Conservation (phyloP, 2,888 invertebrate genomes). For the Noctua fimbriata region DNA sequence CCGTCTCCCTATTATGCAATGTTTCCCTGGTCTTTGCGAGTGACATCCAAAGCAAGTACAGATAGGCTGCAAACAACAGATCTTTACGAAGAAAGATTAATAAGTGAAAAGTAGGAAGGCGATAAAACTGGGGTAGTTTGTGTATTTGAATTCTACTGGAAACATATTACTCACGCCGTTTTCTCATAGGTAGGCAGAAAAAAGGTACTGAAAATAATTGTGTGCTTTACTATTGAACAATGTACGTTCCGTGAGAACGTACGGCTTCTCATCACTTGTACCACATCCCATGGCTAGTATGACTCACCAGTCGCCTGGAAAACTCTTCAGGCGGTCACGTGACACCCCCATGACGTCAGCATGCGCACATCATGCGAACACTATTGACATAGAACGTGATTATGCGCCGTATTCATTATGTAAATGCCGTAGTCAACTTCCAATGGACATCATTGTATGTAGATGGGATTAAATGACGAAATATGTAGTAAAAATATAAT, state of each 20-base stretch:
- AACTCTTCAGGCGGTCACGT: slow-evolving; percentile 83
- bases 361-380: slow-evolving; percentile 68
- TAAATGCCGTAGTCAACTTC: slow-evolving; percentile 41
- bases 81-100: neutral
- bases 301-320: slow-evolving; percentile 82
- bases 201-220: neutral
- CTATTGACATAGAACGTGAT: slow-evolving; percentile 71
- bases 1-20: neutral
- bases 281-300: slow-evolving; percentile 64
- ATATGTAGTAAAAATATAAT: slow-evolving; percentile 7
- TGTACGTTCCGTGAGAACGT: neutral
- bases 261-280: slow-evolving; percentile 56
- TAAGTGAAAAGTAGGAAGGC: neutral
- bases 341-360: slow-evolving; percentile 74
- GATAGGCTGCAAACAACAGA: neutral
- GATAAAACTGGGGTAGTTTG: neutral
- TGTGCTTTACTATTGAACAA: neutral
- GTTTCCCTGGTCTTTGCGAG: neutral
- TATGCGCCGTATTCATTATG: slow-evolving; percentile 63
- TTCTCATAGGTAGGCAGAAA: neutral
- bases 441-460: slow-evolving; percentile 53
- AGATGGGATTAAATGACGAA: slow-evolving; percentile 42
- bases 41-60: neutral
- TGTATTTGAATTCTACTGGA: neutral
- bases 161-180: neutral